Conservation (phyloP, 2,113 vertebrate species). For the Pelmatolapia mariae region DNA sequence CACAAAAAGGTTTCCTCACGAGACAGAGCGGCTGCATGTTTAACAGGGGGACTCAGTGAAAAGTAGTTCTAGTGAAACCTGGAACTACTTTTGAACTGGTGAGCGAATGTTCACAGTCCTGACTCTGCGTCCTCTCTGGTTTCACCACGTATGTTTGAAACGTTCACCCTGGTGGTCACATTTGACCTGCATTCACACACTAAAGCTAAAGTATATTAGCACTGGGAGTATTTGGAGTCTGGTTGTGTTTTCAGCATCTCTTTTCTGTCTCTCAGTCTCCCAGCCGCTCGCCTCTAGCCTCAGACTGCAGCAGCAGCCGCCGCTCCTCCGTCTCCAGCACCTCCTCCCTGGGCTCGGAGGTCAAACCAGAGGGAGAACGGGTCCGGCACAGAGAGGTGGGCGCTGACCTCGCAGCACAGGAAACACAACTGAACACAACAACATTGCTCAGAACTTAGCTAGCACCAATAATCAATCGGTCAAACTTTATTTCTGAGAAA, state of each 20-base stretch:
- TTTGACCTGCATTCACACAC: not conserved
- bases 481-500: not conserved
- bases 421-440: accelerated
- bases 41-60: not conserved
- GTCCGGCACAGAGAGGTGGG: conserved; percentile 80
- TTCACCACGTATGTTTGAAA: accelerated
- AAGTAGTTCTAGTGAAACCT: not conserved
- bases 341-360: conserved; percentile 73
- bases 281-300: conserved; percentile 67
- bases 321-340: conserved; percentile 82
- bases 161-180: not conserved
- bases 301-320: conserved; percentile 82
- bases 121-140: not conserved
- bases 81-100: not conserved
- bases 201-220: not conserved
- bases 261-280: conserved; percentile 63
- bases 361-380: conserved; percentile 69
- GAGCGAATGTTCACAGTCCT: not conserved
- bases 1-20: not conserved
- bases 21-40: not conserved
- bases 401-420: accelerated
- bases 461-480: not conserved
- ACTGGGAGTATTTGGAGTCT: not conserved
- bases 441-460: not conserved
- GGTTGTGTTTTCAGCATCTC: not conserved